Base-by-base conservation (phyloP, 2,113 vertebrate genomes). In the Tautogolabrus adspersus region DNA sequence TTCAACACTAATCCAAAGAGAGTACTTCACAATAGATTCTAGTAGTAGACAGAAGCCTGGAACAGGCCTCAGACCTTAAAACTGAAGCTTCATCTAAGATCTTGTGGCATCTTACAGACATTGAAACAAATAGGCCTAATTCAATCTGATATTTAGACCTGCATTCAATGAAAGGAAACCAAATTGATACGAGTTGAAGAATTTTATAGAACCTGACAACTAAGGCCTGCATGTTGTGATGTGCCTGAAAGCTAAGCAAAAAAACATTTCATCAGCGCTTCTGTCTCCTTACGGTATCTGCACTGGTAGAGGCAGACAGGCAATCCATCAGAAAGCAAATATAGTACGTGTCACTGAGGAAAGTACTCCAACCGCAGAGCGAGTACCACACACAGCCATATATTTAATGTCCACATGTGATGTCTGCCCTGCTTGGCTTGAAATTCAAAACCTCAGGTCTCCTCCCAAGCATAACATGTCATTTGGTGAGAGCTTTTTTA, bases 251-350 rank as follows among this genome's bases (percentile, higher is more conserved):
- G 82, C 82, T 75, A 46, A 70, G 84, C 34, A 72, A 76, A 83
- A 34, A 89, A 83, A 23, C 34, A 81, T 89, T 88, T 90, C 77
- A 87, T 93, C 90, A 91, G 92, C 87, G 90, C 72, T 88, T 89
- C 81, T 87, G 69, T 75, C 81, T 86, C 84, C 70, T 82, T 77
- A 81, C 72, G 78, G 64, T 86, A 57, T 82, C 71, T 70, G 66
- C 82, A 82, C 72, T 69, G 66, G 77, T 72, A 21, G 70, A 61
- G 66, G 67, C 74, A 44, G 83, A 77, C 86, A 87, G 59, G 76
- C 87, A 75, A 88, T 91, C 89, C 85, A 86, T 93, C 89, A 89
- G 52, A 82, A 77, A 71, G 70, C 85, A 89, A 89, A 85, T 88
- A 72, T 82, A 78, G 74, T 77, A 60, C 60, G 72, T 87, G 85